Evolutionary conservation across 2,888 invertebrate genomes (phyloP).

Genomic region (Raillietiella orientalis): DNA sequence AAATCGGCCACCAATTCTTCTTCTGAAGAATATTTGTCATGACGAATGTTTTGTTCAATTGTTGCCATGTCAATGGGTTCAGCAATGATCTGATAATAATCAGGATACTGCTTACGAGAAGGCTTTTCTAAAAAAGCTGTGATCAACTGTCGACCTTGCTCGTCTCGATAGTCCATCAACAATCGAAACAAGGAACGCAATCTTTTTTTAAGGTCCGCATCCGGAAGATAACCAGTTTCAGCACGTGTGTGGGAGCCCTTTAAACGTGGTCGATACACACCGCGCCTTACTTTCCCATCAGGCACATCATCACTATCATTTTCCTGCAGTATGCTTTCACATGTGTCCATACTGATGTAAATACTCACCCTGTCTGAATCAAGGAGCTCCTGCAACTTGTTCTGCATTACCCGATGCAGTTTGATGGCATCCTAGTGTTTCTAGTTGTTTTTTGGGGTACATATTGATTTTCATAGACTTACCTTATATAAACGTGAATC

Average conservation of each 20-base stretch:
- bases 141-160: conserved; percentile 53
- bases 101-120: conserved; percentile 69
- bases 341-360: no score
- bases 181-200: conserved; percentile 45
- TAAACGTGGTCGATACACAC: no score
- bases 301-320: no score
- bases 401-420: conserved; percentile 48
- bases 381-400: conserved; percentile 36
- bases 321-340: no score
- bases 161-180: conserved; percentile 29
- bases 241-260: no score
- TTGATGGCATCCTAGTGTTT: conserved; percentile 35
- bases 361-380: conserved; percentile 17
- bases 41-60: conserved; percentile 65
- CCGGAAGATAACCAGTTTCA: no score
- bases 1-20: conserved; percentile 25
- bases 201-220: no score
- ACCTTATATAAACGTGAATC: conserved; percentile 49
- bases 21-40: conserved; percentile 23
- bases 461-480: conserved; percentile 7
- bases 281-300: no score
- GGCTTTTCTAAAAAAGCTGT: conserved; percentile 86
- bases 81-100: conserved; percentile 74
- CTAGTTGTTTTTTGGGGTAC: background rate
- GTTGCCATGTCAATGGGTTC: conserved; percentile 82